These are phyloP conservation scores for Sarcophaga variegata DNA, from an alignment of 2,888 invertebrate genomes.

Conservation along the genomic window DNA sequence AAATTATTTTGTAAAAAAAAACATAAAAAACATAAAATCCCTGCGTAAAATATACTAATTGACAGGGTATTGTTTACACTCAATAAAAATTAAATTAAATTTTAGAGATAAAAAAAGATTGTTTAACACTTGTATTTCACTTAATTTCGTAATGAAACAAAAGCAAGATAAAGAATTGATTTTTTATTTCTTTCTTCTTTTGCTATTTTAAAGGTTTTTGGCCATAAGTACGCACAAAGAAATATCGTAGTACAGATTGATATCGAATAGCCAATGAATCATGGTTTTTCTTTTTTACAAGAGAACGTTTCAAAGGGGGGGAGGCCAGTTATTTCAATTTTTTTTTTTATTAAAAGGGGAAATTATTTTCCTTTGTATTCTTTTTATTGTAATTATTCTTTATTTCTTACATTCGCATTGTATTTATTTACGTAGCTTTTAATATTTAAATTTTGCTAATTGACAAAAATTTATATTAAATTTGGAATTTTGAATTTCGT, in stretches of 20 bases:
- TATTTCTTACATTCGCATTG: conserved; percentile 9
- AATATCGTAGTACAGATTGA: too few relatives aligned
- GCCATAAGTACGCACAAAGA: too few relatives aligned
- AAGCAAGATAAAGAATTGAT: neutral
- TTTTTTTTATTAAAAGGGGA: neutral
- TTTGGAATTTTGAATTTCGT: neutral
- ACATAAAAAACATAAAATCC: neutral
- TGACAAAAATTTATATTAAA: conserved; percentile 47
- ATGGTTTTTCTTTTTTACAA: too few relatives aligned
- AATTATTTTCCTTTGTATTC: conserved; percentile 27
- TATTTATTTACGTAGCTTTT: conserved; percentile 21
- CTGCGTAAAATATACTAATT: neutral
- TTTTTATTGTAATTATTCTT: conserved; percentile 7
- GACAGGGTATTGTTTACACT: neutral
- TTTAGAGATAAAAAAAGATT: neutral
- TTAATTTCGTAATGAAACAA: neutral
- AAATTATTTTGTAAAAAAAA: too few relatives aligned
- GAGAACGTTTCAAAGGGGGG: too few relatives aligned
- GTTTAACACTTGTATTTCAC: neutral
- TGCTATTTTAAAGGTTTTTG: too few relatives aligned
- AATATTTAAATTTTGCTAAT: conserved; percentile 58
- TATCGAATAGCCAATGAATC: too few relatives aligned
- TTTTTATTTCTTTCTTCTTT: neutral
- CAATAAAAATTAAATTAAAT: neutral
- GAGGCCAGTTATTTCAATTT: too few relatives aligned